A percentile compares a stretch with the other conserved stretches of the same genome.
phyloP scores from a whole-genome alignment of 1,140 invertebrate genomes.

The Drosophila pruinosa region DNA sequence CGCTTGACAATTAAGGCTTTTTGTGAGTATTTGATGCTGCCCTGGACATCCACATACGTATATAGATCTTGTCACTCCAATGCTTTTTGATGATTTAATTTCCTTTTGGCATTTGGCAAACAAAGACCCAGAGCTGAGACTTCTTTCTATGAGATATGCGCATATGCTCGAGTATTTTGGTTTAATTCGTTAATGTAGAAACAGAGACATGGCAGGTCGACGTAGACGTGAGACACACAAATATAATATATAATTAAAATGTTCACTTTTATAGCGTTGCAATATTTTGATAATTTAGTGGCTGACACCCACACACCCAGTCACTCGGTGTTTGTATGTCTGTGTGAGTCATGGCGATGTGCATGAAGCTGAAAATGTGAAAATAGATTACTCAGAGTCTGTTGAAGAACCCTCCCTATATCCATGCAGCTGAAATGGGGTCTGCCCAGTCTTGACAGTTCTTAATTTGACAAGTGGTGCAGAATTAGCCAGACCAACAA shows the following conservation, averaged over 20 bases:
- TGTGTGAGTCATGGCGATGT: slow-evolving; percentile 16
- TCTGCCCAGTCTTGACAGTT: slow-evolving; percentile 54
- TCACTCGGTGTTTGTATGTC: background rate
- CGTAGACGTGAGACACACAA: slow-evolving; percentile 24
- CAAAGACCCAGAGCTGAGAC: slow-evolving; percentile 42
- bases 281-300: slow-evolving; percentile 73
- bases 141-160: background rate
- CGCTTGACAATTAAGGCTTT: background rate
- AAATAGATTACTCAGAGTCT: background rate
- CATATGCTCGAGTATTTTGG: slow-evolving; percentile 51
- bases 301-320: slow-evolving; percentile 38
- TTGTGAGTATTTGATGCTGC: background rate
- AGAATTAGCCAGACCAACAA: slow-evolving; percentile 39
- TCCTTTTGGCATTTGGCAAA: slow-evolving; percentile 54
- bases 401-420: background rate
- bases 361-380: slow-evolving; percentile 8
- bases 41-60: slow-evolving; percentile 1
- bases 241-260: slow-evolving; percentile 36
- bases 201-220: slow-evolving; percentile 17
- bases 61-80: slow-evolving; percentile 60
- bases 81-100: slow-evolving; percentile 70
- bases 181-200: slow-evolving; percentile 52
- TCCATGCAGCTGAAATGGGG: slow-evolving; percentile 1
- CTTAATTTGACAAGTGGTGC: slow-evolving; percentile 62
- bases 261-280: slow-evolving; percentile 55